Percentiles rank a stretch among this genome's conserved stretches.
These are phyloP conservation scores for Stenichneumon culpator DNA, from an alignment of 2,888 invertebrate species.

Conservation along the genomic window DNA sequence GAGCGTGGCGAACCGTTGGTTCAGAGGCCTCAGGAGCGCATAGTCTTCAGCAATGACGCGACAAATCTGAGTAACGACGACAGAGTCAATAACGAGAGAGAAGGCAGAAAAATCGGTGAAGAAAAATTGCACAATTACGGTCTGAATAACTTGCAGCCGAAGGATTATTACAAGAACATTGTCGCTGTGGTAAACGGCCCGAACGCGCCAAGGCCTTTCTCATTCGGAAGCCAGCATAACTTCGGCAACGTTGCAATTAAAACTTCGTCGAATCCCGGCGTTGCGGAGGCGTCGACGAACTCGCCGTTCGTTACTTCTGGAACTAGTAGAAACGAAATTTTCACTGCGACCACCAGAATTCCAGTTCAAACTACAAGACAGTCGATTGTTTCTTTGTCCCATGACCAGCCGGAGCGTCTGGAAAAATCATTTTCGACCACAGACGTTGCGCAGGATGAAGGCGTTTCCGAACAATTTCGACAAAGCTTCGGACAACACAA, in stretches of 20 bases:
- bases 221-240: slow-evolving; percentile 17
- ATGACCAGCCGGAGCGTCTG: slow-evolving; percentile 10
- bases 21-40: not conserved
- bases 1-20: not conserved
- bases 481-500: slow-evolving; percentile 70
- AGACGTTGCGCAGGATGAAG: slow-evolving; percentile 59
- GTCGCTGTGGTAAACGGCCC: slow-evolving; percentile 47
- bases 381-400: slow-evolving; percentile 4
- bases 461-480: slow-evolving; percentile 64
- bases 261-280: not conserved
- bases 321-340: slow-evolving; percentile 1
- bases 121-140: slow-evolving; percentile 1
- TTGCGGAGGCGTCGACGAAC: slow-evolving; percentile 2
- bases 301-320: not conserved
- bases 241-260: slow-evolving; percentile 15
- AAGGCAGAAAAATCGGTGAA: not conserved
- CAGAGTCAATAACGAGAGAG: slow-evolving; percentile 7
- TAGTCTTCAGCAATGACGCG: not conserved
- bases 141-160: slow-evolving; percentile 25
- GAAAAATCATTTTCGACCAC: slow-evolving; percentile 17
- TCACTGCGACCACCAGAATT: slow-evolving; percentile 1
- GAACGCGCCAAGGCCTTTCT: slow-evolving; percentile 65
- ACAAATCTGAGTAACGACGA: not conserved
- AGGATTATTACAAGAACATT: slow-evolving; percentile 36
- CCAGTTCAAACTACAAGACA: not conserved